Base-by-base conservation (phyloP, 2,888 invertebrate species). In the Tachina fera region DNA sequence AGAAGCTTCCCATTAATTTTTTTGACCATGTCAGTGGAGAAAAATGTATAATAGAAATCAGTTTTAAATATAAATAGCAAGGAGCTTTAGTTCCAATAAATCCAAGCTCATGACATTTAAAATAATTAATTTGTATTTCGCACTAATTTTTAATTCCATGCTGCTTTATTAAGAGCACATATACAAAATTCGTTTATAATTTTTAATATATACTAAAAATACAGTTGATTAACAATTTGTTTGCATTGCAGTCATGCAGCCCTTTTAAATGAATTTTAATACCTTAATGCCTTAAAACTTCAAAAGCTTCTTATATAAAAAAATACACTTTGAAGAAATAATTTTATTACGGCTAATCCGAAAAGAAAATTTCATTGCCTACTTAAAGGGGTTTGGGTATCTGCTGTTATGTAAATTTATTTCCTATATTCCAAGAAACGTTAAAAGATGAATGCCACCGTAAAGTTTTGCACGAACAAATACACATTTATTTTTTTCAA, bases 281-380 rank as follows among this genome's bases (percentile, higher is more conserved):
- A 11, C 22, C n/a, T n/a, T 45, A 60, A 65, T 19, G 9, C 49
- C 5, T 58, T 49, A 68, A 60, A 58, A 10, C 39, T 41, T 22
- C 6, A 31, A 70, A 41, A 22, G 11, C 43, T 14, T 11, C 22
- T 10, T 22, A 61, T 4, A 45, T n/a, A n/a, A n/a, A 11, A 45
- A 47, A 63, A 22, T 22, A 9, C 39, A n/a, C 13, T 79, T 71
- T 45, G 11, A 53, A 16, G 39, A 14, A 72, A 58, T 67, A 60
- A 74, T 68, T 53, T 81, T 45, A 76, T 72, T 83, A 71, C 31
- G 39, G 75, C 56, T 82, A 85, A 85, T 85, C 78, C 51, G 53
- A 77, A 70, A 78, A 82, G 74, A 65, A 58, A 82, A 85, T 83
- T 79, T 68, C 63, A 68, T 74, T 51, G 82, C 53, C 63, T 71